Evolutionary conservation across 2,888 invertebrate genomes (phyloP), one percentile per base, ranked within the genome.

Genomic region (Myopa tessellatipennis): DNA sequence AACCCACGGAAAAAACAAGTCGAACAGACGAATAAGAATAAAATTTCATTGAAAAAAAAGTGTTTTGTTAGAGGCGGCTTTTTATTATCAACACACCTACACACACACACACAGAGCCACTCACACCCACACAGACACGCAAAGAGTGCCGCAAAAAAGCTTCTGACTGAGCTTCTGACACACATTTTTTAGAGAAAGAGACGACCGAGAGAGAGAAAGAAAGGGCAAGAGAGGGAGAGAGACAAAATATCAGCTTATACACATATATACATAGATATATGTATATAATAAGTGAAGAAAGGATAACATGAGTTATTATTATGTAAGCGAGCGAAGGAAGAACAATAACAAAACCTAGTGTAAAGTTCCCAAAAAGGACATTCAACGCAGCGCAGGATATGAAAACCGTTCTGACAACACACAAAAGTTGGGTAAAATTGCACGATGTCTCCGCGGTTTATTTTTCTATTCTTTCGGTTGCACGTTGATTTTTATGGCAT

Each of bases 281-380:
- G 1, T 45, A 45, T 45, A 45, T 45, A 45, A 73, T 82, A 78
- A 77, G 83, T 81, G 83, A 81, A 83, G 84, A 82, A 83, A 82
- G 84, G 83, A 85, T 84, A 84, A 85, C 84, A 83, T 85, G 86
- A 85, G 83, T 86, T 86, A 55, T 55, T 55, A 85, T 85, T 86
- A 83, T 85, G 84, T 85, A 84, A 85, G 83, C 82, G 80, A 40
- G 74, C 67, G 50, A 55, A 36, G 55, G 36, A 12, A 69, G 38
- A 58, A 75, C 3, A 77, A 69, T 52, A 76, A 69, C 45, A 65
- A 61, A 63, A 60, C 52, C 38, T 12, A 38, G 12, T 38, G 2
- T 16, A 65, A 65, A 65, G 34, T 34, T 16, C n/a, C 45, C 45
- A 69, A 68, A 73, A 69, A 78, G 78, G 80, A 78, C 67, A 58